Evolutionary conservation across 2,888 invertebrate genomes (phyloP), one percentile per base, ranked within the genome.

Genomic region (Heliconius cydno): DNA sequence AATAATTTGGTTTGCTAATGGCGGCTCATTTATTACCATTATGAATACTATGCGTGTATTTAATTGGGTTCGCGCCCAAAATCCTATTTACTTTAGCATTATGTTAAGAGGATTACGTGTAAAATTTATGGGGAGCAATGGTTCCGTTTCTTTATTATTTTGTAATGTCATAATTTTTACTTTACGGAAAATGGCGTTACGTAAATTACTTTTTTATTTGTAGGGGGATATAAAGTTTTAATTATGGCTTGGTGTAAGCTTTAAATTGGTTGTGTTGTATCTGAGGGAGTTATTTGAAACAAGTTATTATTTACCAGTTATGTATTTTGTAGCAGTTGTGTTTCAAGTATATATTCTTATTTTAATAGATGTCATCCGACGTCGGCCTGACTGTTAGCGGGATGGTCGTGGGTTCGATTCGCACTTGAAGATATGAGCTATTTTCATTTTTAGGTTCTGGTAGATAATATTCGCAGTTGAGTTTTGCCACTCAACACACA

Each of bases 71-170:
- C 85, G 85, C 87, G 86, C 85, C 87, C 85, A 86, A 89, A 90
- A 88, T 89, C 89, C 88, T 91, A 90, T 91, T 90, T 91, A 87
- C 89, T 87, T 89, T 88, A 84, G 88, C 86, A 87, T 91, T 89
- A 91, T 89, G 89, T 84, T 91, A 92, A 94, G 93, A 89, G 91
- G 93, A 93, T 94, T 93, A 92, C 84, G 84, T 85, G 85, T 28
- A 89, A 88, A 91, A 93, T 92, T 92, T 92, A 91, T 91, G 88
- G 85, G 82, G 86, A 85, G 86, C 88, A 89, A 90, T 86, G 87
- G 86, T 86, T 86, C 86, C 85, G 87, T 87, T 89, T 88, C 86
- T 89, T 86, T 87, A 87, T 89, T 89, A 88, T 86, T 86, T 85
- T 80, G 82, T 86, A 85, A 87, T 88, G 87, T 87, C 85, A 87